Evolutionary conservation across 1,140 invertebrate species (phyloP).

Genomic region (Oscheius sp.): DNA sequence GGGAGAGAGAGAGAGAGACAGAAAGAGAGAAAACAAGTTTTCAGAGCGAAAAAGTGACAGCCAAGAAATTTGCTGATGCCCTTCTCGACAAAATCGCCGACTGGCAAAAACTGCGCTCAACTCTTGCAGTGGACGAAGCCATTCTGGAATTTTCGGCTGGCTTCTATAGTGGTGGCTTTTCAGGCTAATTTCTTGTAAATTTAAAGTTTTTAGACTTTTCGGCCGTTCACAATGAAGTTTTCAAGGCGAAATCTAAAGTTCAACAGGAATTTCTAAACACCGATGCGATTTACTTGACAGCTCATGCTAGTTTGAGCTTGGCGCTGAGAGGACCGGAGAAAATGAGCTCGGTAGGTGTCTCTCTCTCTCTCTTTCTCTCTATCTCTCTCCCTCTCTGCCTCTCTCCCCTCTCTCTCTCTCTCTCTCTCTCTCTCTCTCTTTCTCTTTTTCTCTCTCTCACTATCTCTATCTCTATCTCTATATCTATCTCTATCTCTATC

Average conservation of each 20-base stretch:
- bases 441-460: no score
- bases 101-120: constrained; percentile 4
- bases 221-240: constrained; percentile 26
- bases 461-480: no score
- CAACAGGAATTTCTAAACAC: constrained; percentile 38
- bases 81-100: constrained; percentile 6
- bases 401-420: no score
- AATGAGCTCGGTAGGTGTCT: constrained; percentile 4
- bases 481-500: no score
- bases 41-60: constrained; percentile 34
- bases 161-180: constrained; percentile 24
- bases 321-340: background rate
- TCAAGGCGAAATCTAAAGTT: constrained; percentile 27
- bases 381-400: no score
- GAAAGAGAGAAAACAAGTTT: no score
- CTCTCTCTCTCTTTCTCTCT: no score
- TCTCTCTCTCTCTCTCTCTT: no score
- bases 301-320: constrained; percentile 16
- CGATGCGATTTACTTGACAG: constrained; percentile 34
- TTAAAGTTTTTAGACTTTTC: constrained; percentile 26
- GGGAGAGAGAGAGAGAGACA: background rate
- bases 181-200: background rate
- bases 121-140: constrained; percentile 25
- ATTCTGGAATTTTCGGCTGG: constrained; percentile 24
- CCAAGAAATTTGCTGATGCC: constrained; percentile 10